A percentile compares a stretch with the other conserved stretches of the same genome.
phyloP scores from a whole-genome alignment of 2,888 invertebrate species.

The Heliconius cydno region DNA sequence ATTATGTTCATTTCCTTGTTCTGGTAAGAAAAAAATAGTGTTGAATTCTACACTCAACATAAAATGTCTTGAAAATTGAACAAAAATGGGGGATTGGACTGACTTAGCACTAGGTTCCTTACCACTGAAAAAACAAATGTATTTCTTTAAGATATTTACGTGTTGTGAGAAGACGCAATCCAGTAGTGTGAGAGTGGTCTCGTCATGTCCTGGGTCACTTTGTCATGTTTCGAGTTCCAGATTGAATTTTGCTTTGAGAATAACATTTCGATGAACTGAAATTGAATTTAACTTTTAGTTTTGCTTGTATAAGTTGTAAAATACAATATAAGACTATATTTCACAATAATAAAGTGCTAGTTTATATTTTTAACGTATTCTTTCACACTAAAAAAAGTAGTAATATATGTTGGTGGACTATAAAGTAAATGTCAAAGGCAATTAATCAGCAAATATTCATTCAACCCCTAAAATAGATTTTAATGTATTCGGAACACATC shows the following conservation, averaged over 20 bases:
- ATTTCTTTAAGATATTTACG: conserved; percentile 82
- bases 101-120: no score
- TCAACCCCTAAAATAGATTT: not conserved
- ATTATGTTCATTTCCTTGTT: no score
- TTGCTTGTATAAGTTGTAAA: not conserved
- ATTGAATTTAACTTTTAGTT: conserved; percentile 35
- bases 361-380: no score
- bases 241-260: conserved; percentile 97
- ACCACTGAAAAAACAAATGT: no score
- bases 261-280: conserved; percentile 93
- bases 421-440: not conserved
- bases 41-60: no score
- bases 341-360: no score
- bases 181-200: conserved; percentile 95
- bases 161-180: conserved; percentile 98
- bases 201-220: conserved; percentile 94
- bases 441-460: conserved; percentile 16
- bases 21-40: no score
- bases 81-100: no score
- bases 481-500: not conserved
- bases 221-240: conserved; percentile 90
- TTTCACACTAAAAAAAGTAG: no score
- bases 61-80: no score
- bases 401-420: not conserved
- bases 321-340: no score